These are phyloP conservation scores for Petrocephalus sullivani DNA, from an alignment of 2,797 vertebrate species.

Conservation along the genomic window DNA sequence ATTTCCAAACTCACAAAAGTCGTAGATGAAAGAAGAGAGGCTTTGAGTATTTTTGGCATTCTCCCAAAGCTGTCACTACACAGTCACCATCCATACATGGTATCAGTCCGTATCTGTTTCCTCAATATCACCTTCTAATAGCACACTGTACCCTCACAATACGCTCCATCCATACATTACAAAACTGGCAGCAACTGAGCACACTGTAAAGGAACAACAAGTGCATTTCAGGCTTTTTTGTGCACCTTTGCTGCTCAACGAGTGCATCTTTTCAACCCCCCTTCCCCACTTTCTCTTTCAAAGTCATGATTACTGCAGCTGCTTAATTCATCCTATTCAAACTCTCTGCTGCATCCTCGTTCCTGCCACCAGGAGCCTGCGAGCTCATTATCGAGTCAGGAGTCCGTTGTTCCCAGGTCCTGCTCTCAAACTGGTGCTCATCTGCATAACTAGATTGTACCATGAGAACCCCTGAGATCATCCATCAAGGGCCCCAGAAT, in stretches of 20 bases:
- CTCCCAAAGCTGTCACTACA: neutral
- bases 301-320: conserved; percentile 32
- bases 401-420: conserved; percentile 49
- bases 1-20: neutral
- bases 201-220: neutral
- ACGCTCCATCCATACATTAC: neutral
- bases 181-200: neutral
- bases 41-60: neutral
- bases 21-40: neutral
- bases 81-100: neutral
- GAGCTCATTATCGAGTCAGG: conserved; percentile 61
- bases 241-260: neutral
- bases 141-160: neutral
- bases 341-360: conserved; percentile 42
- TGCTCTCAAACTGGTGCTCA: conserved; percentile 57
- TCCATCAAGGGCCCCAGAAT: neutral
- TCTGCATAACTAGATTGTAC: conserved; percentile 66
- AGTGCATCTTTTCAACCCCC: neutral
- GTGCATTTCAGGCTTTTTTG: neutral
- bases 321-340: conserved; percentile 29
- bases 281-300: conserved; percentile 39
- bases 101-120: neutral
- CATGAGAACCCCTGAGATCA: conserved; percentile 14
- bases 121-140: neutral
- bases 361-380: conserved; percentile 48